phyloP scores from a whole-genome alignment of 1,140 invertebrate genomes.

The Heliconius hermathena region DNA sequence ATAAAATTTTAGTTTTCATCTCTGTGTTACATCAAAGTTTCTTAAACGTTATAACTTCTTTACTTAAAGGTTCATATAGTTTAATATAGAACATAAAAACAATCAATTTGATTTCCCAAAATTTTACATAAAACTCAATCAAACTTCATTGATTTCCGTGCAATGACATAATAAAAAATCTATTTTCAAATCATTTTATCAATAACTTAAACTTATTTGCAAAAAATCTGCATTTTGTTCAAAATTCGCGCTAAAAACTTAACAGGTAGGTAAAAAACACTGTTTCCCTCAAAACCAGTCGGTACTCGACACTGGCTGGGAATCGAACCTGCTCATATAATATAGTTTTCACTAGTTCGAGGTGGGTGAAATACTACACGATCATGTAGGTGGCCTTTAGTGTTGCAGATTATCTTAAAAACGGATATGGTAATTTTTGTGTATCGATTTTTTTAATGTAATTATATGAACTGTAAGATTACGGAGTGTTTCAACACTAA shows the following conservation, averaged over 20 bases:
- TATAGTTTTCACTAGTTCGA: constrained; percentile 62
- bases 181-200: too few species aligned
- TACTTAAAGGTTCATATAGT: too few species aligned
- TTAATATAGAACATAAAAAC: background rate
- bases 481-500: too few species aligned
- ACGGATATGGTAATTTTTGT: background rate
- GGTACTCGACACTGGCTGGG: constrained; percentile 63
- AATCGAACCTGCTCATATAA: constrained; percentile 56
- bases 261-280: constrained; percentile 28
- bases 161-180: too few species aligned
- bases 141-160: too few species aligned
- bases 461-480: too few species aligned
- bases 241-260: background rate
- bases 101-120: too few species aligned
- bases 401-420: background rate
- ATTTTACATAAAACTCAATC: too few species aligned
- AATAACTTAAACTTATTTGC: background rate
- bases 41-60: too few species aligned
- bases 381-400: constrained; percentile 62
- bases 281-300: constrained; percentile 56
- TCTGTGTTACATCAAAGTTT: too few species aligned
- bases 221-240: background rate
- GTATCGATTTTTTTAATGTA: background rate
- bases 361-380: constrained; percentile 68
- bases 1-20: too few species aligned